Base-by-base conservation (phyloP, 2,113 vertebrate species). In the Peromyscus californicus region DNA sequence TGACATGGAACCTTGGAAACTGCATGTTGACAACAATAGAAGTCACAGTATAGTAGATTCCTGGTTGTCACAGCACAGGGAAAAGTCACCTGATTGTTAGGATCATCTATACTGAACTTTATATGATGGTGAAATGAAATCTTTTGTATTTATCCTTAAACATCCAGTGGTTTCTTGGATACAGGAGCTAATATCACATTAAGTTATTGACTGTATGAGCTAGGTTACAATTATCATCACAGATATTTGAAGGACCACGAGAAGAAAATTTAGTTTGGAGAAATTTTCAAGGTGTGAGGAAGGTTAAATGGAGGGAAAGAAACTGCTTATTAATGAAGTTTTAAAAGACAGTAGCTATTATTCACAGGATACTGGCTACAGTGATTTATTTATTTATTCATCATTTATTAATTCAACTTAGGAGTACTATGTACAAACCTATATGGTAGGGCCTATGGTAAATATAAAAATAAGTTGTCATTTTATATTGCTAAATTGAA, bases 401-500 rank as follows among this genome's bases (percentile, higher is more conserved):
- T 42, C n/a, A 83, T 69, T 57, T 78, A 83, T 48, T 36, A 22
- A 65, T 39, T 80, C 33, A 80, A 86, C 22, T 79, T 21, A 65
- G 5, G 33, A 89, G 31, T 33, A 87, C 22, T 72, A n/a, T 94
- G 21, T 63, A 5, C 13, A 94, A 92, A 63, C n/a, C 5, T 45
- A 88, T 65, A 59, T 69, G 16, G 21, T 61, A 72, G 19, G 54
- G n/a, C 70, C 21, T 45, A 54, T 63, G 36, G 59, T 83, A 80
- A 96, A 51, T 61, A 78, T 21, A 39, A 70, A 89, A 96, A n/a
- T 72, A 70, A 74, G 17, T 0, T 63, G 69, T 51, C 12, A 85
- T 88, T 19, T 89, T 89, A 91, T 65, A 88, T 86, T 26, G 39
- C 63, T 93, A 91, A 94, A 91, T 85, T 93, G 83, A 91, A 96